These are phyloP conservation scores for Steinernema scapterisci DNA, from an alignment of 2,888 invertebrate genomes.

Conservation along the genomic window DNA sequence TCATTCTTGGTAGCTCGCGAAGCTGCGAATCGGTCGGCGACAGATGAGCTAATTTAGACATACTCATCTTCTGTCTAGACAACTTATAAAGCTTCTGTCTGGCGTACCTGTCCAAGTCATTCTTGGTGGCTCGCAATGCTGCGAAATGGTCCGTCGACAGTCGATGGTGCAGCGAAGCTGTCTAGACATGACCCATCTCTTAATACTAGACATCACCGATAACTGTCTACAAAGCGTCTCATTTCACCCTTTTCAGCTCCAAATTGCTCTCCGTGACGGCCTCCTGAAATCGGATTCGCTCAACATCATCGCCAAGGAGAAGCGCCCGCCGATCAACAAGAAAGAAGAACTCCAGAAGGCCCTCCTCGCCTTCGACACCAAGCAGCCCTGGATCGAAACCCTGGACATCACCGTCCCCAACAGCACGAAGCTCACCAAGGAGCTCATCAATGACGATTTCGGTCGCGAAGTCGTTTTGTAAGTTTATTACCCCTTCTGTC, in stretches of 20 bases:
- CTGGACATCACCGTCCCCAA: constrained; percentile 54
- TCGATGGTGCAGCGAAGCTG: too few species aligned
- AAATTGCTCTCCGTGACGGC: constrained; percentile 85
- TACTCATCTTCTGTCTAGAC: too few species aligned
- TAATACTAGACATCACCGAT: too few species aligned
- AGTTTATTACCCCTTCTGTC: constrained; percentile 38
- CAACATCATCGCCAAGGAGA: constrained; percentile 72
- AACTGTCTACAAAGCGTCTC: too few species aligned
- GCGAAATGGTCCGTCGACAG: too few species aligned
- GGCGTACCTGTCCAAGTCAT: too few species aligned
- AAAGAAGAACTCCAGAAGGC: constrained; percentile 70
- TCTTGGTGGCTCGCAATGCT: too few species aligned
- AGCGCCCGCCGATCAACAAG: constrained; percentile 77
- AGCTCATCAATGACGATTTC: constrained; percentile 60
- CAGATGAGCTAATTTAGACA: too few species aligned
- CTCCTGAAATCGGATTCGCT: constrained; percentile 81
- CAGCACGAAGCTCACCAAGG: constrained; percentile 41
- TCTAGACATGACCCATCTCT: too few species aligned
- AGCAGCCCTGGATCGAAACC: constrained; percentile 60
- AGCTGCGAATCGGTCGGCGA: too few species aligned
- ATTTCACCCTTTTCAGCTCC: constrained; percentile 76
- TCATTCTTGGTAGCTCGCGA: too few species aligned
- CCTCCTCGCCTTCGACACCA: constrained; percentile 48
- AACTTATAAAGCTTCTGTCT: too few species aligned
- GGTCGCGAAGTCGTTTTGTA: constrained; percentile 63